These are phyloP conservation scores for Rhinogobius similis DNA, from an alignment of 2,113 vertebrate genomes.

Conservation along the genomic window DNA sequence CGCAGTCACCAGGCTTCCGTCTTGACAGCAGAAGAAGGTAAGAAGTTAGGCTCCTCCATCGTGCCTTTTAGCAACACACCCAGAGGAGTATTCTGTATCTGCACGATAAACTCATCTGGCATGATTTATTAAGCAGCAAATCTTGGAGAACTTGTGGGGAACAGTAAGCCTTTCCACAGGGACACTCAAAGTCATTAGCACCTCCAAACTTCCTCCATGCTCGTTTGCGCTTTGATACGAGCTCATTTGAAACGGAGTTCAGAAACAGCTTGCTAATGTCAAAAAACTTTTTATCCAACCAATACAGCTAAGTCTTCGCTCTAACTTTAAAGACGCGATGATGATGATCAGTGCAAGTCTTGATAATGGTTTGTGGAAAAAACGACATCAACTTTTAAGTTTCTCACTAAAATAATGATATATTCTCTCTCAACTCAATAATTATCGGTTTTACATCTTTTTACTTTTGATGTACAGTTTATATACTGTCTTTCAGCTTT, in stretches of 20 bases:
- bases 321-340: conserved; percentile 14
- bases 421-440: conserved; percentile 42
- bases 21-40: conserved; percentile 72
- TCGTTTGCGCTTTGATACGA: conserved; percentile 74
- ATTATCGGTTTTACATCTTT: neutral
- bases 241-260: conserved; percentile 70
- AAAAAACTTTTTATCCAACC: conserved; percentile 50
- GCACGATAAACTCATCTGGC: conserved; percentile 83
- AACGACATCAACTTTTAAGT: conserved; percentile 32
- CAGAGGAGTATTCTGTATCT: conserved; percentile 80
- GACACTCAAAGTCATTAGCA: conserved; percentile 80
- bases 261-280: conserved; percentile 57
- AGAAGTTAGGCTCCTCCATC: conserved; percentile 78
- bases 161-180: conserved; percentile 76
- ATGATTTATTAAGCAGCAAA: conserved; percentile 85
- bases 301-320: conserved; percentile 37
- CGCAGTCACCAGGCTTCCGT: conserved; percentile 67
- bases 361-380: conserved; percentile 43
- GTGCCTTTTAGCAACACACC: conserved; percentile 76
- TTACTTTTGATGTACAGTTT: neutral
- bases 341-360: conserved; percentile 39
- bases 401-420: conserved; percentile 28
- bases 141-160: conserved; percentile 64
- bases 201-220: conserved; percentile 77
- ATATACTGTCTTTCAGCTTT: too few species aligned